A percentile compares a stretch with the other conserved stretches of the same genome.
Conservation (phyloP, 53 echinoderm and acorn worm genomes). For the Echinometra lucunter region DNA sequence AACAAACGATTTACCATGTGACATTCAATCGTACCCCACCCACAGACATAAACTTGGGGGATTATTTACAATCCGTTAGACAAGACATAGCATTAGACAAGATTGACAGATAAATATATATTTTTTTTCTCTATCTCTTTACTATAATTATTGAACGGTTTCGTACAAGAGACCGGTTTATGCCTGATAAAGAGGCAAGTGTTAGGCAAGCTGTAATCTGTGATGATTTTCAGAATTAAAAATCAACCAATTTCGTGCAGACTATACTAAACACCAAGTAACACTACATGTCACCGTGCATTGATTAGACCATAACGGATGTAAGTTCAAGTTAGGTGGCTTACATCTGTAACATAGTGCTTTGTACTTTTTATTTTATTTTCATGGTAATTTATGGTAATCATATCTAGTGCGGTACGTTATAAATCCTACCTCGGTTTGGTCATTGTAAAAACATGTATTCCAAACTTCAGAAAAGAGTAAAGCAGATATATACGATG, state of each 20-base stretch:
- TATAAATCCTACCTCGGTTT: background rate
- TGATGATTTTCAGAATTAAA: constrained; percentile 41
- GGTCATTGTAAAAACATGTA: constrained; percentile 29
- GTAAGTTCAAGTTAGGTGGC: background rate
- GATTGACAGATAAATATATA: constrained; percentile 36
- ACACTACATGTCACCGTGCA: background rate
- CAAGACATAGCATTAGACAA: constrained; percentile 47
- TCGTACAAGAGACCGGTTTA: background rate
- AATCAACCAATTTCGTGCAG: constrained; percentile 27
- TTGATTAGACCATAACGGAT: background rate
- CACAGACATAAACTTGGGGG: background rate
- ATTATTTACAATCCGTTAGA: constrained; percentile 14
- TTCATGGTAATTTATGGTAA: background rate
- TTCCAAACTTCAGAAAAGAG: background rate
- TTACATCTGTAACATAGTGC: background rate
- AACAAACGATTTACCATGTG: background rate
- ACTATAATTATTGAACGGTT: background rate
- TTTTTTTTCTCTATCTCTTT: background rate
- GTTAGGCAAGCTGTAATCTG: constrained; percentile 60
- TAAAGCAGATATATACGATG: background rate
- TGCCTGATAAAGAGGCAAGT: constrained; percentile 54
- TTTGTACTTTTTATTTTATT: background rate
- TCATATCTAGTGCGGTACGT: background rate
- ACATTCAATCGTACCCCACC: background rate
- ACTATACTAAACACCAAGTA: constrained; percentile 36